phyloP scores from a whole-genome alignment of 2,797 vertebrate genomes.

The Buceros bicornis region DNA sequence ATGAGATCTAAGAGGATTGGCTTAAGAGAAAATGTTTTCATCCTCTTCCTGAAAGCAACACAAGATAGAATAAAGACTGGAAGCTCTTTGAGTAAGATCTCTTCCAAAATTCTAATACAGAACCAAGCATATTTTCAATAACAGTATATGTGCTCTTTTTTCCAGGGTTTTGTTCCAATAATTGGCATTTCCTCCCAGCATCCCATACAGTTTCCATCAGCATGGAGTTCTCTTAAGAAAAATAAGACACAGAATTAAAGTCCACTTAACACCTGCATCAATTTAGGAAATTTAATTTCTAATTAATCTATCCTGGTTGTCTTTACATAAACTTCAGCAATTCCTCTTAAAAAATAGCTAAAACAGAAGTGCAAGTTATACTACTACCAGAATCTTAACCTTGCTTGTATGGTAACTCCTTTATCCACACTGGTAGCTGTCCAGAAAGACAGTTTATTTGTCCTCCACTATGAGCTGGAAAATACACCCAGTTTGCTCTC shows the following conservation, averaged over 20 bases:
- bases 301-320: not conserved
- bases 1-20: slow-evolving; percentile 29
- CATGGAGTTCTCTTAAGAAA: not conserved
- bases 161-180: not conserved
- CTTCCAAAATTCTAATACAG: not conserved
- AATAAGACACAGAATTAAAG: not conserved
- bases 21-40: not conserved
- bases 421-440: not conserved
- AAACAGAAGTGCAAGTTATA: not conserved
- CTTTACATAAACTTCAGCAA: not conserved
- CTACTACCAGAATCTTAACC: not conserved
- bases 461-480: not conserved
- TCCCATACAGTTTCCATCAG: not conserved
- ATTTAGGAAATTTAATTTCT: not conserved
- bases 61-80: not conserved
- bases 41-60: not conserved
- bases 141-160: not conserved
- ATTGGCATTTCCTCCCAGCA: not conserved
- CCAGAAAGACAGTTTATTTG: not conserved
- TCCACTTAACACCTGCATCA: not conserved
- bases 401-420: not conserved
- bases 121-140: not conserved
- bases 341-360: not conserved
- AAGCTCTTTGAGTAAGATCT: not conserved
- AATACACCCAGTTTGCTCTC: not conserved